Conservation (phyloP, 2,113 vertebrate genomes). For the Tychaedon coryphoeus region DNA sequence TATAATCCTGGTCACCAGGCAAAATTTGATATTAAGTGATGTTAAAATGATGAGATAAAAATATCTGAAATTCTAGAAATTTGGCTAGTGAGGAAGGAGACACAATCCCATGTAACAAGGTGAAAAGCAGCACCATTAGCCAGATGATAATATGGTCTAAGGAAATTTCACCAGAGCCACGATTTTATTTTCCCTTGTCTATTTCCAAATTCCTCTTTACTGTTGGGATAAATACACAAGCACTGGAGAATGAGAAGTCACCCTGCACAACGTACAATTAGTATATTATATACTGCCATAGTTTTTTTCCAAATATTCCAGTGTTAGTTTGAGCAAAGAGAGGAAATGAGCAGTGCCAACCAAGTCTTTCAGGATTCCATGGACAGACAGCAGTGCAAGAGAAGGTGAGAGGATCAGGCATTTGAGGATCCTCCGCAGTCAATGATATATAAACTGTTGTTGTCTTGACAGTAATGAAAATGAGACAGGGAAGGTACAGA, state of each 20-base stretch:
- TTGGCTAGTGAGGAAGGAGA: background rate
- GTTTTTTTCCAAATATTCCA: background rate
- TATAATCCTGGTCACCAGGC: background rate
- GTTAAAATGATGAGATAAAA: background rate
- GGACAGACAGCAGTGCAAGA: background rate
- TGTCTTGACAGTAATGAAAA: background rate
- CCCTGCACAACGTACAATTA: background rate
- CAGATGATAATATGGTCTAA: background rate
- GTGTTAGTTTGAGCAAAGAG: background rate
- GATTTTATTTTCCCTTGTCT: background rate
- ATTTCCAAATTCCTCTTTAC: background rate
- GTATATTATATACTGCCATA: background rate
- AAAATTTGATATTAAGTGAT: background rate
- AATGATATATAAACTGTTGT: background rate
- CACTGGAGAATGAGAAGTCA: background rate
- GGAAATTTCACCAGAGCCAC: background rate
- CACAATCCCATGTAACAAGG: background rate
- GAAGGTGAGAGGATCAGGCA: background rate
- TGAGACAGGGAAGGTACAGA: background rate
- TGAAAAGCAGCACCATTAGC: background rate
- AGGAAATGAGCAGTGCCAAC: background rate
- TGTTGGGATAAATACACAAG: background rate
- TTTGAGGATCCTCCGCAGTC: background rate
- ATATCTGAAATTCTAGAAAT: background rate
- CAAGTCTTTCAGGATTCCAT: background rate